Evolutionary conservation across 2,888 invertebrate genomes (phyloP).

Genomic region (Amphipyra tragopoginis): DNA sequence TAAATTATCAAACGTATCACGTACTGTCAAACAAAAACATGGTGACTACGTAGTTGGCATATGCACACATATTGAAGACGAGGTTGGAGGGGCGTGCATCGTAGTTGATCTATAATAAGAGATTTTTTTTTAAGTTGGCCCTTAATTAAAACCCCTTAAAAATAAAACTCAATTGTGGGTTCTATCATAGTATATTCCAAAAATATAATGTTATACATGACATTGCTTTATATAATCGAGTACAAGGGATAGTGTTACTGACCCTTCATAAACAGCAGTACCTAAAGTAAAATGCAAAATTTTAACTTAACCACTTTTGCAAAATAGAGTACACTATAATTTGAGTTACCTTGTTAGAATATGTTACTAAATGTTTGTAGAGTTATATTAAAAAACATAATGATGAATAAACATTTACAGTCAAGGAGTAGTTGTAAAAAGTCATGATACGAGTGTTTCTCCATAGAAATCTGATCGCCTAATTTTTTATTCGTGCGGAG

Average conservation of each 20-base stretch:
- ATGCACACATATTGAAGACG: too few relatives aligned
- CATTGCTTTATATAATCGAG: constrained; percentile 76
- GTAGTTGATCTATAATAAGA: too few relatives aligned
- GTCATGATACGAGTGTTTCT: too few relatives aligned
- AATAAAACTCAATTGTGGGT: constrained; percentile 64
- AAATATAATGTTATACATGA: constrained; percentile 87
- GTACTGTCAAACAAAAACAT: too few relatives aligned
- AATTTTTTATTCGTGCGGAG: too few relatives aligned
- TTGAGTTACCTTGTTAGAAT: constrained; percentile 24
- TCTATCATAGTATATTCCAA: constrained; percentile 88
- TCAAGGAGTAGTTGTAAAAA: too few relatives aligned
- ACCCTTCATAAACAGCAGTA: constrained; percentile 55
- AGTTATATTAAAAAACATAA: neutral
- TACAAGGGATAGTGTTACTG: constrained; percentile 55
- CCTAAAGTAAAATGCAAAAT: constrained; percentile 59
- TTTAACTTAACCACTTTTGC: constrained; percentile 54
- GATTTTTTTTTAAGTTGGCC: too few relatives aligned
- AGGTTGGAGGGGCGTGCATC: too few relatives aligned
- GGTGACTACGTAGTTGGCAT: too few relatives aligned
- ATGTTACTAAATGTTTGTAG: constrained; percentile 24
- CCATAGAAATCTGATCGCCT: too few relatives aligned
- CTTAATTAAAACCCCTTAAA: neutral
- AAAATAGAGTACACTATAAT: constrained; percentile 55
- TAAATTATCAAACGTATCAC: too few relatives aligned
- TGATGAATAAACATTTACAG: neutral